Conservation (phyloP, 2,888 invertebrate species). For the Digitonthophagus gazella region DNA sequence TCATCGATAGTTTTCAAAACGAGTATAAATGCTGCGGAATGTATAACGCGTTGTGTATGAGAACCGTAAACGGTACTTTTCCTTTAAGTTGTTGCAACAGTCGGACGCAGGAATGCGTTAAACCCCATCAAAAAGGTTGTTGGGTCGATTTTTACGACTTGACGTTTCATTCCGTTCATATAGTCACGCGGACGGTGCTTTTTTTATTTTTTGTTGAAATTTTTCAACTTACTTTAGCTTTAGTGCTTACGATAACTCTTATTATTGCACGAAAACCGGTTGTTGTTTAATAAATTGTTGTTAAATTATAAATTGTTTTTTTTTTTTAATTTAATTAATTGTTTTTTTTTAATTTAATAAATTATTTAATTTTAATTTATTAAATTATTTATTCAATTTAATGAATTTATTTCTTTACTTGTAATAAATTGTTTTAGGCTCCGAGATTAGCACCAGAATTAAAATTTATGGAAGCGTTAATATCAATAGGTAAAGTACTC, state of each 20-base stretch:
- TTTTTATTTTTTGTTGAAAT: neutral
- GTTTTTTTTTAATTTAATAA: slow-evolving; percentile 7
- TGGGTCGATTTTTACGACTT: slow-evolving; percentile 4
- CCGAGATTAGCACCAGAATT: slow-evolving; percentile 80
- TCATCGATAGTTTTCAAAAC: slow-evolving; percentile 3
- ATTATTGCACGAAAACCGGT: neutral
- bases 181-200: neutral
- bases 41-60: slow-evolving; percentile 11
- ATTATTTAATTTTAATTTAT: no score
- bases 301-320: neutral
- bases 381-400: no score
- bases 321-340: neutral
- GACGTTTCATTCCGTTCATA: neutral
- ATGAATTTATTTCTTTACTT: neutral
- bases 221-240: neutral
- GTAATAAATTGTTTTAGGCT: slow-evolving; percentile 56
- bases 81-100: slow-evolving; percentile 7
- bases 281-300: neutral
- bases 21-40: slow-evolving; percentile 9
- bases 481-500: slow-evolving; percentile 80
- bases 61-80: neutral
- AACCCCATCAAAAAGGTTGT: slow-evolving; percentile 4
- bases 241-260: neutral
- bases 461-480: slow-evolving; percentile 84
- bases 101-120: neutral